Evolutionary conservation across 2,888 invertebrate species (phyloP).

Genomic region (Drosophila lutescens): DNA sequence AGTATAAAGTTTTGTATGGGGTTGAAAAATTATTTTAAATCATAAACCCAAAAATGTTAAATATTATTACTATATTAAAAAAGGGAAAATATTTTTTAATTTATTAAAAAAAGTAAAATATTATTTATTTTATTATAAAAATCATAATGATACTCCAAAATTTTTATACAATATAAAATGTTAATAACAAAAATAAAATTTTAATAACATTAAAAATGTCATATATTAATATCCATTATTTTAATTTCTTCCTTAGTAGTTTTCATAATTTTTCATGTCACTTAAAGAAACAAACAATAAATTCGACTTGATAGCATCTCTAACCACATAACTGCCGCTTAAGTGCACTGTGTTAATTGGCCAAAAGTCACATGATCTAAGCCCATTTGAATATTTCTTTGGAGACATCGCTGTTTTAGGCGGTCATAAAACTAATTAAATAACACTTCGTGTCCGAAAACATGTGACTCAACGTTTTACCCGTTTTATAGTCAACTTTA

Average conservation of each 20-base stretch:
- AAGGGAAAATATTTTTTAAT: too few relatives aligned
- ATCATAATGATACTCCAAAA: too few relatives aligned
- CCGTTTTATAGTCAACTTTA: constrained; percentile 12
- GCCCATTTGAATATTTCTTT: constrained; percentile 18
- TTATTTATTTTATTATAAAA: too few relatives aligned
- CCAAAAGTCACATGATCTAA: constrained; percentile 23
- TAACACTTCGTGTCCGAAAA: constrained; percentile 1
- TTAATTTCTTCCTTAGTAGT: neutral
- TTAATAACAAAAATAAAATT: too few relatives aligned
- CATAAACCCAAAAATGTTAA: too few relatives aligned
- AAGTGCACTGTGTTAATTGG: constrained; percentile 25
- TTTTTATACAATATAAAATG: too few relatives aligned
- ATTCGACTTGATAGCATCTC: constrained; percentile 7
- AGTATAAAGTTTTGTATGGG: too few relatives aligned
- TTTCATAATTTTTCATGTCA: neutral
- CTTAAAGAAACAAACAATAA: constrained; percentile 13
- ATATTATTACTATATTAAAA: too few relatives aligned
- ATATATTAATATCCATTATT: neutral
- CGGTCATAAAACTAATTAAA: constrained; percentile 32
- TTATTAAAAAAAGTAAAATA: too few relatives aligned
- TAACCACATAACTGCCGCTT: constrained; percentile 10
- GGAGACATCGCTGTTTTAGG: constrained; percentile 3
- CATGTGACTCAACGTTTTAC: constrained; percentile 16
- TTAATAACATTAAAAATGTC: too few relatives aligned
- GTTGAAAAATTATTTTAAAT: too few relatives aligned